Percentiles rank a stretch among this genome's conserved stretches.
Conservation (phyloP, 23 tunicate species). For the Halocynthia aurantium region DNA sequence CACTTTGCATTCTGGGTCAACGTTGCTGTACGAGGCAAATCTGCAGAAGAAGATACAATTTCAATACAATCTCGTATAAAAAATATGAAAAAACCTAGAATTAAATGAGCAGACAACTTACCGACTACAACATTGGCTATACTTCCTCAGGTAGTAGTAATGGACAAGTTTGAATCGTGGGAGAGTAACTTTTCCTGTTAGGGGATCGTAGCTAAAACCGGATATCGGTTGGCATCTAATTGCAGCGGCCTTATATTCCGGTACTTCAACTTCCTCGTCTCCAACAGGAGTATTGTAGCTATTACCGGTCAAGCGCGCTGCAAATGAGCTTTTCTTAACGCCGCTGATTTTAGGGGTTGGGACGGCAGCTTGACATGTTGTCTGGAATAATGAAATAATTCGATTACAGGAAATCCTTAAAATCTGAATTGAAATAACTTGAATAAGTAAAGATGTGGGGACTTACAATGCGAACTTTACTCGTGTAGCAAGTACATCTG, state of each 20-base stretch:
- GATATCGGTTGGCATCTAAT: background rate
- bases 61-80: too few relatives aligned
- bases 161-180: background rate
- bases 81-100: too few relatives aligned
- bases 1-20: too few relatives aligned
- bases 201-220: background rate
- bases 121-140: background rate
- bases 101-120: background rate
- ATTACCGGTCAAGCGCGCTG: background rate
- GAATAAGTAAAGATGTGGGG: background rate
- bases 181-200: background rate
- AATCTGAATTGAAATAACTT: background rate
- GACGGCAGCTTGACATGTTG: background rate
- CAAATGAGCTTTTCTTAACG: constrained; percentile 2
- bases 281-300: background rate
- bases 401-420: background rate
- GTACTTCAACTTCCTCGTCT: background rate
- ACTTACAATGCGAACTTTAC: background rate
- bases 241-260: background rate
- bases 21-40: too few relatives aligned
- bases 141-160: background rate
- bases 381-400: background rate
- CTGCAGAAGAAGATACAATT: too few relatives aligned
- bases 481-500: background rate
- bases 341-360: background rate